A percentile compares a stretch with the other conserved stretches of the same genome.
phyloP scores from a whole-genome alignment of 1,140 invertebrate genomes.

The Drosophila dunni region DNA sequence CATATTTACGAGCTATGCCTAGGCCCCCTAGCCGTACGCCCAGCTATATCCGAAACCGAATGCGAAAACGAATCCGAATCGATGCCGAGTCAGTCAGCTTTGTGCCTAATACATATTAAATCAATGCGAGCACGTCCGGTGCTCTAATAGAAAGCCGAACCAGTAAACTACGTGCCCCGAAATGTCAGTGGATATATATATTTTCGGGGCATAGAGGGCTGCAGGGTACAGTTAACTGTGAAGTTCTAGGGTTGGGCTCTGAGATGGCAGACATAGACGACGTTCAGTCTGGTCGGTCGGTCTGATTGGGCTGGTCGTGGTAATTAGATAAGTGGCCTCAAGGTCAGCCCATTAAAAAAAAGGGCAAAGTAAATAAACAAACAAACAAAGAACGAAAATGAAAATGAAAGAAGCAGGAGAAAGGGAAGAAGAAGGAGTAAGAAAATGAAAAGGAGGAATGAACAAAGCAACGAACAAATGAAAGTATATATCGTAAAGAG shows the following conservation, averaged over 20 bases:
- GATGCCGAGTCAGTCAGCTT: conserved; percentile 32
- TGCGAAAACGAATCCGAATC: too few relatives aligned
- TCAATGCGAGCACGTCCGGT: conserved; percentile 68
- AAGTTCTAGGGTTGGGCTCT: neutral
- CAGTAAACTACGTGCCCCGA: conserved; percentile 29
- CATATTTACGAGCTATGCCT: conserved; percentile 43
- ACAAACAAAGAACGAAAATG: conserved; percentile 48
- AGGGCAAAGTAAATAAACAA: conserved; percentile 56
- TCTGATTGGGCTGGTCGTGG: conserved; percentile 59
- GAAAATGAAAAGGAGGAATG: neutral
- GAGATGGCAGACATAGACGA: conserved; percentile 26
- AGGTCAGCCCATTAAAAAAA: conserved; percentile 75
- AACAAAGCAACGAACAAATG: conserved; percentile 57
- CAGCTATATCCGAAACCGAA: conserved; percentile 4
- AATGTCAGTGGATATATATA: conserved; percentile 5
- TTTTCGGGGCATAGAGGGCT: neutral
- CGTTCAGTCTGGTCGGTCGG: conserved; percentile 62
- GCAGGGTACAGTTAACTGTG: too few relatives aligned
- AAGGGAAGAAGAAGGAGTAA: neutral
- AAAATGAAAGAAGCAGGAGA: conserved; percentile 33
- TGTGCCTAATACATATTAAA: conserved; percentile 71
- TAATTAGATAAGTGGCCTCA: conserved; percentile 81
- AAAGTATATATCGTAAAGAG: conserved; percentile 46
- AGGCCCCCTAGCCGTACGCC: neutral
- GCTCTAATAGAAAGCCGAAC: conserved; percentile 36